phyloP scores from a whole-genome alignment of 2,113 vertebrate genomes.

The Turdus rufiventris region DNA sequence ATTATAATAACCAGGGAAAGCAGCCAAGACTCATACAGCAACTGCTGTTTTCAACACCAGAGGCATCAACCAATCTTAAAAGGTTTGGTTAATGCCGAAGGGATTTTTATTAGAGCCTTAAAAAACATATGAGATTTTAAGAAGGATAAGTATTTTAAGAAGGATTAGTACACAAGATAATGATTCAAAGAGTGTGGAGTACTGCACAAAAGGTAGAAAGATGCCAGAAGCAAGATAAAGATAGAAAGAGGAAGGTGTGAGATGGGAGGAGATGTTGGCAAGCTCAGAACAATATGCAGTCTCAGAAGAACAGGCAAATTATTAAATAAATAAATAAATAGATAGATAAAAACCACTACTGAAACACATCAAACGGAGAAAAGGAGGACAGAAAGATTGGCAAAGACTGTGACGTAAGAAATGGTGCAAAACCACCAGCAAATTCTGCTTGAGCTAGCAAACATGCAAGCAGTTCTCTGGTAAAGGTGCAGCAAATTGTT shows the following conservation, averaged over 20 bases:
- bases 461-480: neutral
- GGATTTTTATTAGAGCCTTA: neutral
- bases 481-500: neutral
- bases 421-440: neutral
- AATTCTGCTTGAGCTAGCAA: neutral
- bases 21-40: neutral
- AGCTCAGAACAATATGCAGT: neutral
- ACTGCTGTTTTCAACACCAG: neutral
- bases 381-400: neutral
- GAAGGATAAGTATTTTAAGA: neutral
- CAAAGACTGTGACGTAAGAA: neutral
- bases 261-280: neutral
- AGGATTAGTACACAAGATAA: neutral
- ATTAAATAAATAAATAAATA: neutral
- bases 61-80: neutral
- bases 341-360: neutral
- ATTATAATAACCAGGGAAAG: neutral
- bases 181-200: neutral
- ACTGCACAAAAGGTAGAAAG: neutral
- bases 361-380: neutral
- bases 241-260: neutral
- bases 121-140: neutral
- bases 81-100: neutral
- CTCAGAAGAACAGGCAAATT: neutral
- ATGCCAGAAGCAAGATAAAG: constrained; percentile 15